Evolutionary conservation across 2,888 invertebrate genomes (phyloP), one percentile per base, ranked within the genome.

Genomic region (Fragum fragum): DNA sequence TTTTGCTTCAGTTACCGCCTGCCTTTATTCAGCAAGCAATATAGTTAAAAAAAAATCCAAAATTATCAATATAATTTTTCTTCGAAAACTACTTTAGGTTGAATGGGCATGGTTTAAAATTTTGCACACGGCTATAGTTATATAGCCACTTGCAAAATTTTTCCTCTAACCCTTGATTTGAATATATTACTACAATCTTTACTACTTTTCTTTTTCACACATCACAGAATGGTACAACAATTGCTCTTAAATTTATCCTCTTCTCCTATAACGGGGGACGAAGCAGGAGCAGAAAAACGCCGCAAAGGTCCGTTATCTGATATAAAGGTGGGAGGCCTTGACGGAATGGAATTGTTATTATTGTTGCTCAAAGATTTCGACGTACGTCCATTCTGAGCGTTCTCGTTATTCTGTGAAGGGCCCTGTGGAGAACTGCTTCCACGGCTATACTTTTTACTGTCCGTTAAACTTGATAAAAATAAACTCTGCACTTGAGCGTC

Each of bases 201-300:
- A 7, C 6, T 23, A 26, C 57, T 57, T 18, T n/a, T 5, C 57
- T 57, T 6, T 7, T 26, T 26, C 26, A 23, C 39, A 59, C 23
- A 85, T 89, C 86, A 91, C 87, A 88, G 87, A 28, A 92, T 88
- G 52, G 89, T 89, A 87, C 93, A 93, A 82, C 93, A 93, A 42
- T 87, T 87, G 47, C 89, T 88, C 53, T 91, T 91, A 72, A 88
- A 87, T 70, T 91, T 90, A 21, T 90, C 90, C 57, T 91, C 90
- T 3, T 87, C 90, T 7, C 91, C 92, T 14, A 91, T 87, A 16
- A 90, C 90, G 7, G 90, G 90, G 0, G 88, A 72, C 28, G 87
- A 86, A 1, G 85, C 69, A 0, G 91, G 91, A 0, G 91, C 91
- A 28, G 90, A 89, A 79, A 89, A 92, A 47, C 88, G 85, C 36